A percentile compares a stretch with the other conserved stretches of the same genome.
phyloP scores from a whole-genome alignment of 64 coral and sea anemone genomes.

The Anthopleura sola region DNA sequence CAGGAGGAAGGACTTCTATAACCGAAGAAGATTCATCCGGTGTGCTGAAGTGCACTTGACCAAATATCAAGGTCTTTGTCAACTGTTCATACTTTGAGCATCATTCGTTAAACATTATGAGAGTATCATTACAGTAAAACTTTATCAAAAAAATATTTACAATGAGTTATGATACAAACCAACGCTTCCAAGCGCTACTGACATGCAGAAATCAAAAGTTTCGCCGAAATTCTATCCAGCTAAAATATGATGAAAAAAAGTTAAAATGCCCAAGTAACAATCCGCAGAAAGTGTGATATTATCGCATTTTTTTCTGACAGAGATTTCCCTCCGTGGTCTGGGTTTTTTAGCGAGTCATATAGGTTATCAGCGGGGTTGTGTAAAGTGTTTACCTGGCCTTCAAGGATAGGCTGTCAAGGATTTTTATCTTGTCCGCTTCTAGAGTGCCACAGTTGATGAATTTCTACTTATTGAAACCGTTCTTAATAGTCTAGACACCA shows the following conservation, averaged over 20 bases:
- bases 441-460: background rate
- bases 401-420: background rate
- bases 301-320: background rate
- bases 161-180: too few relatives aligned
- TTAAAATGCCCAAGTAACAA: background rate
- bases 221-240: background rate
- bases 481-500: background rate
- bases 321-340: background rate
- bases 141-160: too few relatives aligned
- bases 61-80: background rate
- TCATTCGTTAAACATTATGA: too few relatives aligned
- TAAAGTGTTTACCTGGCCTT: background rate
- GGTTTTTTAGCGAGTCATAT: background rate
- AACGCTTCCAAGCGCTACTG: too few relatives aligned
- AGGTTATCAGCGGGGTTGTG: background rate
- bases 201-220: too few relatives aligned
- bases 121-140: too few relatives aligned
- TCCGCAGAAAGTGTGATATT: background rate
- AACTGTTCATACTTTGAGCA: too few relatives aligned
- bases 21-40: too few relatives aligned
- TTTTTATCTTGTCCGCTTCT: background rate
- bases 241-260: background rate
- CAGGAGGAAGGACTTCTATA: background rate
- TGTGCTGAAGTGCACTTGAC: background rate
- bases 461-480: background rate